A percentile compares a stretch with the other conserved stretches of the same genome.
Evolutionary conservation across 1,140 invertebrate genomes (phyloP).

Genomic region (Saccostrea echinata): DNA sequence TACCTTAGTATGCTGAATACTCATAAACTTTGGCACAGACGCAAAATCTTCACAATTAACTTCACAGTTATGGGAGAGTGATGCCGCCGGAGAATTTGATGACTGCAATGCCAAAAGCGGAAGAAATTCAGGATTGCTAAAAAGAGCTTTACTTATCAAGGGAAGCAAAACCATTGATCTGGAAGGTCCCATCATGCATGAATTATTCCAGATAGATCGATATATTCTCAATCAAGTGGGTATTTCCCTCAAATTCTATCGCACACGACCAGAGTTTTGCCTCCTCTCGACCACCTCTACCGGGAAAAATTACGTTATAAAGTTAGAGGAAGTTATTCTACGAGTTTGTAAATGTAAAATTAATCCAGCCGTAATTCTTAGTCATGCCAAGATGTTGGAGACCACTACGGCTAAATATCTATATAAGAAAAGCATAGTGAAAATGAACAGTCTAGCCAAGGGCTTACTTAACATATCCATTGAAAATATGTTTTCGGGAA

Average conservation of each 20-base stretch:
- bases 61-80: no score
- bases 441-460: not conserved
- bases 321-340: conserved; percentile 16
- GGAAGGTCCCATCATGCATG: conserved; percentile 50
- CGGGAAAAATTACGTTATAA: no score
- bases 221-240: conserved; percentile 55
- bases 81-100: conserved; percentile 38
- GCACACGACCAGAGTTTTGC: conserved; percentile 39
- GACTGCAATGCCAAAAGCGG: conserved; percentile 40
- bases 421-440: conserved; percentile 25
- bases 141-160: no score
- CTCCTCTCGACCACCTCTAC: conserved; percentile 19
- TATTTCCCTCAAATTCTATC: conserved; percentile 46
- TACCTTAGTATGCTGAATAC: conserved; percentile 39
- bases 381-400: conserved; percentile 40
- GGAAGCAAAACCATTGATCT: no score
- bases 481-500: no score
- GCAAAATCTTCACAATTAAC: conserved; percentile 24
- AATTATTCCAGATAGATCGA: conserved; percentile 51
- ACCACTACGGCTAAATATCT: conserved; percentile 46
- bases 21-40: not conserved
- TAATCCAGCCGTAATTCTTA: no score
- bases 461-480: not conserved
- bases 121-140: no score
- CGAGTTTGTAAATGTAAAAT: conserved; percentile 42